Evolutionary conservation across 2,888 invertebrate genomes (phyloP).

Genomic region (Meghimatium bilineatum): DNA sequence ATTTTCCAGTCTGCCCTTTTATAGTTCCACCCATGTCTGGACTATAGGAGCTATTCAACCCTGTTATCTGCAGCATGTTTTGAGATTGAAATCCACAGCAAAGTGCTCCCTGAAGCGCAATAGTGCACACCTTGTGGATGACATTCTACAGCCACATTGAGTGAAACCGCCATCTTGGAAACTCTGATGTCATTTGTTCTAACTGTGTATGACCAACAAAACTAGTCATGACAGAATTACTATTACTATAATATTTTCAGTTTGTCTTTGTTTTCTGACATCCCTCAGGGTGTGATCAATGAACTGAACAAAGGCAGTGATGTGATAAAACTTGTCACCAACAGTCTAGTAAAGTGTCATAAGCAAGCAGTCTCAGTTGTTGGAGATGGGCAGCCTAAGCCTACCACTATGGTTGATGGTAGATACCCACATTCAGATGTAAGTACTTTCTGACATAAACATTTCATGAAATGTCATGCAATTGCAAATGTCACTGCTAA

Average conservation of each 20-base stretch:
- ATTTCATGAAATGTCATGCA: no score
- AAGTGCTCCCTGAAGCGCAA: no score
- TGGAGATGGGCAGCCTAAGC: constrained; percentile 67
- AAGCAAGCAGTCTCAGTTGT: constrained; percentile 69
- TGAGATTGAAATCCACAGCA: no score
- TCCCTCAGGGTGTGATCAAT: constrained; percentile 75
- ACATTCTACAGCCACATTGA: no score
- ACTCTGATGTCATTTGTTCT: no score
- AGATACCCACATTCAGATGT: constrained; percentile 78
- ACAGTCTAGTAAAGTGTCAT: constrained; percentile 77
- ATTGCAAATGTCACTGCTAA: no score
- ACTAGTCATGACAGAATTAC: neutral
- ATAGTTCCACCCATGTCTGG: no score
- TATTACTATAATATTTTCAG: neutral
- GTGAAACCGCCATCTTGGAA: no score
- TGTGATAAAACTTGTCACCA: constrained; percentile 77
- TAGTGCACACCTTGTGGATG: no score
- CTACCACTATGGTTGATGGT: constrained; percentile 76
- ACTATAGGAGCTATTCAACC: no score
- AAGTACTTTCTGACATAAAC: constrained; percentile 51
- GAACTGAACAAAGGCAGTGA: constrained; percentile 78
- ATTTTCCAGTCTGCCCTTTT: no score
- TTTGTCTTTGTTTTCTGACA: neutral
- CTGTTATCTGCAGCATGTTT: no score
- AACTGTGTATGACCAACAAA: neutral